Evolutionary conservation across 2,888 invertebrate species (phyloP).

Genomic region (Platynereis dumerilii): DNA sequence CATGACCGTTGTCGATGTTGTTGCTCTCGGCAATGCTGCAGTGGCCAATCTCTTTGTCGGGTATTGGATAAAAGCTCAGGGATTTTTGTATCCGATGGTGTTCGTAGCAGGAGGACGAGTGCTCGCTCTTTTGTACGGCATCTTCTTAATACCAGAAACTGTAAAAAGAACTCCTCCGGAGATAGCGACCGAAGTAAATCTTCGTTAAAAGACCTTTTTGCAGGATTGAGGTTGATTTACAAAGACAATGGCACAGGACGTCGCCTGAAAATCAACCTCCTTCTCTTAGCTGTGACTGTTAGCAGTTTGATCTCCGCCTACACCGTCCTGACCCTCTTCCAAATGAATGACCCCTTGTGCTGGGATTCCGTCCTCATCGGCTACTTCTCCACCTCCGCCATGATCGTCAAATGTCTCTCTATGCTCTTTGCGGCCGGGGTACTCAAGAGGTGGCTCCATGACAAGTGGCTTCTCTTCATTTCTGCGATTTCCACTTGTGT

Average conservation of each 20-base stretch:
- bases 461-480: constrained; percentile 5
- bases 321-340: constrained; percentile 11
- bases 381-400: constrained; percentile 5
- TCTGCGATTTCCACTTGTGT: not conserved
- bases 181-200: not conserved
- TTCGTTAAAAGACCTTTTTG: not conserved
- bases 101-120: constrained; percentile 14
- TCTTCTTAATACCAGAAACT: constrained; percentile 22
- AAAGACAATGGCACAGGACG: constrained; percentile 15
- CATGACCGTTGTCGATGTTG: constrained; percentile 15
- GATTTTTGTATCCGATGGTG: constrained; percentile 7
- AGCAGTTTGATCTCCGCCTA: not conserved
- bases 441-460: not conserved
- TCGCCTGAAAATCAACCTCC: constrained; percentile 8
- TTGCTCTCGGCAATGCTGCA: not conserved
- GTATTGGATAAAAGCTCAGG: constrained; percentile 8
- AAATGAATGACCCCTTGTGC: constrained; percentile 23
- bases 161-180: not conserved
- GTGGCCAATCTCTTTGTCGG: constrained; percentile 12
- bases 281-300: constrained; percentile 1
- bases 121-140: constrained; percentile 10
- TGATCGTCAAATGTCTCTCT: constrained; percentile 8
- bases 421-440: constrained; percentile 5
- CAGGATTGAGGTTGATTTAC: constrained; percentile 5
- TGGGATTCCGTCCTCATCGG: constrained; percentile 19